These are phyloP conservation scores for Drosophila malerkotliana DNA, from an alignment of 1,140 invertebrate genomes.

Conservation along the genomic window DNA sequence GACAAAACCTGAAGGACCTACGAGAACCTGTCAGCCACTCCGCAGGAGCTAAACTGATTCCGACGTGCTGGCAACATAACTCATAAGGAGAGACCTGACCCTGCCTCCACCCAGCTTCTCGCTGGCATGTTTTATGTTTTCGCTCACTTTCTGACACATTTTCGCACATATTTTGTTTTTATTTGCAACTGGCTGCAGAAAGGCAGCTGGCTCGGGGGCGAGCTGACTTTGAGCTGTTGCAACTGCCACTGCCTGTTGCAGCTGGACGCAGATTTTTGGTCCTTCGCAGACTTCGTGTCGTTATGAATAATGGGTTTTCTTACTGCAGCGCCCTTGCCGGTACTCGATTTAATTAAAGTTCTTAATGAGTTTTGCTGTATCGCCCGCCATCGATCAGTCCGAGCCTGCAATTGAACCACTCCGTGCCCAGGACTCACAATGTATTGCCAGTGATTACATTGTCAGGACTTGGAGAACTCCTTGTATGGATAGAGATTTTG, in stretches of 20 bases:
- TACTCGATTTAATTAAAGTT: conserved; percentile 77
- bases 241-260: conserved; percentile 17
- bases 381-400: conserved; percentile 68
- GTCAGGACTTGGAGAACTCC: conserved; percentile 32
- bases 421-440: conserved; percentile 48
- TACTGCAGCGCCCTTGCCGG: conserved; percentile 20
- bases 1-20: conserved; percentile 30
- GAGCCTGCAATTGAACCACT: conserved; percentile 53
- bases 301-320: conserved; percentile 72
- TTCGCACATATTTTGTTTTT: conserved; percentile 68
- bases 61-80: conserved; percentile 69
- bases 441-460: conserved; percentile 61
- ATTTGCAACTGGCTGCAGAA: conserved; percentile 9
- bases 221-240: conserved; percentile 33
- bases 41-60: conserved; percentile 24
- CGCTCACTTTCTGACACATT: conserved; percentile 73
- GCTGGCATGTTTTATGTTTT: conserved; percentile 65
- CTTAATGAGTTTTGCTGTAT: conserved; percentile 73
- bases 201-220: conserved; percentile 1
- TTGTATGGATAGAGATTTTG: conserved; percentile 11
- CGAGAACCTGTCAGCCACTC: conserved; percentile 48
- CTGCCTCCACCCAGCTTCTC: conserved; percentile 12
- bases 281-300: conserved; percentile 25
- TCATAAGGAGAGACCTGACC: conserved; percentile 40
- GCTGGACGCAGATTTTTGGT: conserved; percentile 33